These are phyloP conservation scores for Carposina sasakii DNA, from an alignment of 1,140 invertebrate species.

Conservation along the genomic window DNA sequence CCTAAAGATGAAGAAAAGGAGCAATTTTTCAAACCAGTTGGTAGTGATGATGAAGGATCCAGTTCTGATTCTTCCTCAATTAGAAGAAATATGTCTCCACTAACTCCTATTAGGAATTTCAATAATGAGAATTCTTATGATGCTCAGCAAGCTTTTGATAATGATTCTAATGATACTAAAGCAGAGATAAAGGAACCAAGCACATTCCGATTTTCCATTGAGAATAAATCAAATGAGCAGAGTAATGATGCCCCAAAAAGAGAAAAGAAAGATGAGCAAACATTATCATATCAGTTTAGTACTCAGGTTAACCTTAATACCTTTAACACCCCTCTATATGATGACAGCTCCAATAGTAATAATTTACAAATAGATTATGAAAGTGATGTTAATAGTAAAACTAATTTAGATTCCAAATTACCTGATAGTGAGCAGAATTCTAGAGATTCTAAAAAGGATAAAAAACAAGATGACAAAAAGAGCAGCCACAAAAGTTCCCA, in stretches of 20 bases:
- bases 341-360: slow-evolving; percentile 62
- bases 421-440: slow-evolving; percentile 40
- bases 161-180: slow-evolving; percentile 45
- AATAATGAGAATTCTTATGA: slow-evolving; percentile 67
- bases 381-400: slow-evolving; percentile 62
- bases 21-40: slow-evolving; percentile 46
- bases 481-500: neutral
- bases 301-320: slow-evolving; percentile 55
- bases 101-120: slow-evolving; percentile 62
- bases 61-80: slow-evolving; percentile 58
- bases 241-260: slow-evolving; percentile 33
- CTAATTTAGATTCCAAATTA: slow-evolving; percentile 42
- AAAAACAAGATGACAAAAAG: slow-evolving; percentile 18
- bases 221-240: slow-evolving; percentile 44
- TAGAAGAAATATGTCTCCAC: slow-evolving; percentile 61
- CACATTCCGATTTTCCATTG: slow-evolving; percentile 55
- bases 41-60: slow-evolving; percentile 56
- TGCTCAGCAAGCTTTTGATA: slow-evolving; percentile 64
- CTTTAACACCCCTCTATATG: slow-evolving; percentile 54
- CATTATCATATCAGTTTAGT: slow-evolving; percentile 50
- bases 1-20: slow-evolving; percentile 45
- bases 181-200: slow-evolving; percentile 54
- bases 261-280: slow-evolving; percentile 51
- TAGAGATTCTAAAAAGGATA: slow-evolving; percentile 47
- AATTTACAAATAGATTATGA: slow-evolving; percentile 63